Conservation (phyloP, 2,797 vertebrate genomes). For the Sus cebifrons region DNA sequence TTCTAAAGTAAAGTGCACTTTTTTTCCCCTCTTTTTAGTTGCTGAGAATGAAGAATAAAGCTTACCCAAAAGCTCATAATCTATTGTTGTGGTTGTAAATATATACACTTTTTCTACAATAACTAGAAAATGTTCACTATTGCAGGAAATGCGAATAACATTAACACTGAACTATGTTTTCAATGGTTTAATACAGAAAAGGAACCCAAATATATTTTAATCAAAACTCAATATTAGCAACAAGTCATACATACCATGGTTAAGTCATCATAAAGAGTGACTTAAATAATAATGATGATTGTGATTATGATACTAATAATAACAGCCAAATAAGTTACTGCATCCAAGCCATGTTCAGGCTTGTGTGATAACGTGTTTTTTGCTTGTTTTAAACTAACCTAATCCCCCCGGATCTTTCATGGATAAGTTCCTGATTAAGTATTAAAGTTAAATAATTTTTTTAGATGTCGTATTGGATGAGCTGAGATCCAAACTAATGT, state of each 20-base stretch:
- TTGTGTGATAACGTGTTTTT: neutral
- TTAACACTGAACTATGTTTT: neutral
- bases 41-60: neutral
- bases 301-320: neutral
- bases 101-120: neutral
- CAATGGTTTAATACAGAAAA: neutral
- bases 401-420: neutral
- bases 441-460: neutral
- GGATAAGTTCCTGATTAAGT: neutral
- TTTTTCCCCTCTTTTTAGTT: neutral
- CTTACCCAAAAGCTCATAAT: too few relatives aligned
- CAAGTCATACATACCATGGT: too few relatives aligned
- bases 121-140: neutral
- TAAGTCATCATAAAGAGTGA: neutral
- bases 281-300: neutral
- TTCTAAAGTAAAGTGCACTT: slow-evolving; percentile 5
- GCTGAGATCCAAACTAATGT: neutral
- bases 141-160: neutral
- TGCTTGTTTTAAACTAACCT: neutral
- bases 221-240: neutral
- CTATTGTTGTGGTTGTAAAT: neutral
- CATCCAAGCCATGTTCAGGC: neutral
- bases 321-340: neutral
- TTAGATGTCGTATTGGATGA: too few relatives aligned
- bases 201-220: neutral